Evolutionary conservation across 2,888 invertebrate genomes (phyloP).

Genomic region (Aricia artaxerxes): DNA sequence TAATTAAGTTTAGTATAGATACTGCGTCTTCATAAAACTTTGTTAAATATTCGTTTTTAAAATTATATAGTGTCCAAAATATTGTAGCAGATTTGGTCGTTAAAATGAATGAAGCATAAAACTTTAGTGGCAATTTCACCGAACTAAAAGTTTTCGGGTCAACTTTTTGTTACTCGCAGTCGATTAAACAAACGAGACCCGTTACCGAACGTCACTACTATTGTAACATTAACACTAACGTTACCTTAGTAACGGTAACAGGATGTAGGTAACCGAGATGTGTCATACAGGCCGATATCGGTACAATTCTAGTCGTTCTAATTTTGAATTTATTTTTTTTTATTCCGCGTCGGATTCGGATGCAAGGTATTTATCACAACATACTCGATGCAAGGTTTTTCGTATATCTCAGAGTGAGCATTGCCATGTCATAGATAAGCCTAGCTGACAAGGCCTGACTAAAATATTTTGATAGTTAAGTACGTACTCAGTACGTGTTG

Average conservation of each 20-base stretch:
- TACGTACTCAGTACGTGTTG: background rate
- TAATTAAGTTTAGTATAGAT: background rate
- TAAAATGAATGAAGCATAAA: slow-evolving; percentile 2
- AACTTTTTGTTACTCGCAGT: background rate
- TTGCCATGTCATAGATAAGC: slow-evolving; percentile 11
- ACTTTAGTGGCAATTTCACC: background rate
- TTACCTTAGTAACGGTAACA: slow-evolving; percentile 22
- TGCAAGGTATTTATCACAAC: background rate
- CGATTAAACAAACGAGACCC: slow-evolving; percentile 9
- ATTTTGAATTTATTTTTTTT: background rate
- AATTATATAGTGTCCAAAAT: background rate
- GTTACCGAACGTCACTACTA: slow-evolving; percentile 22
- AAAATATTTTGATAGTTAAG: slow-evolving; percentile 11
- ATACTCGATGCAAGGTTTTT: background rate
- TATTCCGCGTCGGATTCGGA: background rate
- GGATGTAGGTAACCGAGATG: background rate
- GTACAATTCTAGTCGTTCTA: background rate
- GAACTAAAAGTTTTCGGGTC: slow-evolving; percentile 18
- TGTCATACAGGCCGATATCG: slow-evolving; percentile 3
- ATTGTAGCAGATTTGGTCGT: background rate
- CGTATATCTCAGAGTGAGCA: background rate
- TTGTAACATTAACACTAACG: slow-evolving; percentile 18
- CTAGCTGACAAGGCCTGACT: slow-evolving; percentile 6
- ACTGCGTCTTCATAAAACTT: background rate
- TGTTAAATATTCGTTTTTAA: background rate